Conservation (phyloP, 2,888 invertebrate species). For the Ectemnius cavifrons region DNA sequence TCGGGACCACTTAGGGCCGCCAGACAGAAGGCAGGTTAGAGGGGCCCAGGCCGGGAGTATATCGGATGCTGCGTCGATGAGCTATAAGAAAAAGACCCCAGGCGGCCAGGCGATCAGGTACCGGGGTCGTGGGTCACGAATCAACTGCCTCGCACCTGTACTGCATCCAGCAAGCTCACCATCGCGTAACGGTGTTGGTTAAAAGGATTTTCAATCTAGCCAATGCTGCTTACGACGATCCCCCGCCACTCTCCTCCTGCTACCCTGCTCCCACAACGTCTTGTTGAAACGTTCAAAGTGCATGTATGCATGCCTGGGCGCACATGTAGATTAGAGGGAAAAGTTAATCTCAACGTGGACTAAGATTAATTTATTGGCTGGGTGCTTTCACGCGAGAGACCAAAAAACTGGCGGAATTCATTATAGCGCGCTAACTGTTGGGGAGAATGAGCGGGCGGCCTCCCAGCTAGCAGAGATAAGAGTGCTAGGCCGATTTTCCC, state of each 20-base stretch:
- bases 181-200: conserved; percentile 44
- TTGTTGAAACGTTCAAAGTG: neutral
- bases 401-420: neutral
- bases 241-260: conserved; percentile 17
- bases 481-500: neutral
- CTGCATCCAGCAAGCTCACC: neutral
- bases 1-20: too few relatives aligned
- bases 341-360: neutral
- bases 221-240: conserved; percentile 31
- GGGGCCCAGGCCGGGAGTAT: too few relatives aligned
- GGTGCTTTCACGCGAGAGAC: neutral
- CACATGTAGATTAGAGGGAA: neutral
- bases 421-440: neutral
- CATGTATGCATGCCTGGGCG: too few relatives aligned
- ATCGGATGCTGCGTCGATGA: neutral
- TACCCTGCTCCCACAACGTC: conserved; percentile 11
- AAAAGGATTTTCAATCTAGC: conserved; percentile 43
- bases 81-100: conserved; percentile 12
- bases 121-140: conserved; percentile 32
- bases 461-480: neutral
- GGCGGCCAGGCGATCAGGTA: conserved; percentile 3
- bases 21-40: too few relatives aligned
- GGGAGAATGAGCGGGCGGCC: neutral
- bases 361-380: conserved; percentile 18
- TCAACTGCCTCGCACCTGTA: conserved; percentile 21